Conservation (phyloP, 2,797 vertebrate species). For the Pogonophryne albipinna region DNA sequence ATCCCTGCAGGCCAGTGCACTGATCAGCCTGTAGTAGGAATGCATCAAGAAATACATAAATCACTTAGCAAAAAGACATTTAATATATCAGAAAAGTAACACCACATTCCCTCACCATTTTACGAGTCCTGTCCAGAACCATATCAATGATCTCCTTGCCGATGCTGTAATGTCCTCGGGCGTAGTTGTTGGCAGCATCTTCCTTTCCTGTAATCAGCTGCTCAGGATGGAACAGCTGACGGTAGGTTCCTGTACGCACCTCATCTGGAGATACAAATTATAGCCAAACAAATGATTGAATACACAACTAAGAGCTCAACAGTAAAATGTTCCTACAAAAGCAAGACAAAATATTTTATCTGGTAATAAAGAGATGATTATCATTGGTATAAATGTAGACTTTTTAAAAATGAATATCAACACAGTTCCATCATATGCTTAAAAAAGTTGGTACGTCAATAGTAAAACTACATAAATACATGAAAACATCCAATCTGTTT, state of each 20-base stretch:
- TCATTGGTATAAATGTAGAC: neutral
- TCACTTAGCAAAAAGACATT: neutral
- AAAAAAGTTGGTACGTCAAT: neutral
- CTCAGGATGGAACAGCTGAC: slow-evolving; percentile 84
- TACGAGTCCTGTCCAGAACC: slow-evolving; percentile 83
- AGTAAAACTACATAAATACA: neutral
- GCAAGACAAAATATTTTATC: neutral
- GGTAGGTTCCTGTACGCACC: slow-evolving; percentile 78
- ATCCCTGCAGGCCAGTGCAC: slow-evolving; percentile 90
- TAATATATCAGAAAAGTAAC: neutral
- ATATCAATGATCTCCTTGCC: slow-evolving; percentile 86
- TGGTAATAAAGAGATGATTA: neutral
- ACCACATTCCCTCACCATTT: slow-evolving; percentile 76
- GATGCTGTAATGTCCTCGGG: slow-evolving; percentile 86
- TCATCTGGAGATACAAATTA: slow-evolving; percentile 60
- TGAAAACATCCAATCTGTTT: neutral
- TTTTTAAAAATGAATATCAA: neutral
- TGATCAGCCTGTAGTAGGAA: slow-evolving; percentile 83
- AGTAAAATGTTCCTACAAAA: neutral
- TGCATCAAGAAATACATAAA: neutral
- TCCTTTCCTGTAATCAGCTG: slow-evolving; percentile 87
- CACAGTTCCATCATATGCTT: neutral
- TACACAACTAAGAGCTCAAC: neutral
- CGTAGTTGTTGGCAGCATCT: slow-evolving; percentile 86
- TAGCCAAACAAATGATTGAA: neutral